Conservation (phyloP, 2,888 invertebrate species). For the Mesorhabditis sp. region DNA sequence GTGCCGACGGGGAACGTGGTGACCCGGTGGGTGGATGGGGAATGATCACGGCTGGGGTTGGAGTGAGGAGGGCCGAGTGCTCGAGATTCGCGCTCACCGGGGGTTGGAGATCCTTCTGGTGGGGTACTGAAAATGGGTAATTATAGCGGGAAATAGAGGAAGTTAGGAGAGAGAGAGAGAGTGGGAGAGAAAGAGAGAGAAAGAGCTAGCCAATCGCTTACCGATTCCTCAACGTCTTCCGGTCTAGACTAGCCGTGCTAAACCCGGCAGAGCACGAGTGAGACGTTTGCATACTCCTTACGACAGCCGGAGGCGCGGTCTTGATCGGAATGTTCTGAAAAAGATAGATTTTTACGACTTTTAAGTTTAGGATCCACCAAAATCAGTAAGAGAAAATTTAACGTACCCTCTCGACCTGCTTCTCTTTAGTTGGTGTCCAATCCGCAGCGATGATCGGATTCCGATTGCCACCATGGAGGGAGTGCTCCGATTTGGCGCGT, state of each 20-base stretch:
- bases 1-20: conserved; percentile 40
- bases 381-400: no score
- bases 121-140: neutral
- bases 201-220: neutral
- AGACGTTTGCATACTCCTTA: conserved; percentile 19
- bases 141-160: neutral
- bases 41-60: conserved; percentile 7
- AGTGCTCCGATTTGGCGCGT: conserved; percentile 21
- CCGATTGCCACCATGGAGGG: neutral
- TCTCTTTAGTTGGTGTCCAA: neutral
- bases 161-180: no score
- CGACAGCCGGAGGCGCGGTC: neutral
- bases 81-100: neutral
- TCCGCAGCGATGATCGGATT: neutral
- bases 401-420: neutral
- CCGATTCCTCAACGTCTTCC: conserved; percentile 5
- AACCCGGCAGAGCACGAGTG: conserved; percentile 34
- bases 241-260: conserved; percentile 31
- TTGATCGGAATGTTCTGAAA: no score
- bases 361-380: no score
- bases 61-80: neutral
- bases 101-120: neutral
- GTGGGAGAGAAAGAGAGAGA: neutral
- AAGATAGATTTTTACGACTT: no score
- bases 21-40: conserved; percentile 26